Base-by-base conservation (phyloP, 2,113 vertebrate species). In the Illadopsis cleaveri region DNA sequence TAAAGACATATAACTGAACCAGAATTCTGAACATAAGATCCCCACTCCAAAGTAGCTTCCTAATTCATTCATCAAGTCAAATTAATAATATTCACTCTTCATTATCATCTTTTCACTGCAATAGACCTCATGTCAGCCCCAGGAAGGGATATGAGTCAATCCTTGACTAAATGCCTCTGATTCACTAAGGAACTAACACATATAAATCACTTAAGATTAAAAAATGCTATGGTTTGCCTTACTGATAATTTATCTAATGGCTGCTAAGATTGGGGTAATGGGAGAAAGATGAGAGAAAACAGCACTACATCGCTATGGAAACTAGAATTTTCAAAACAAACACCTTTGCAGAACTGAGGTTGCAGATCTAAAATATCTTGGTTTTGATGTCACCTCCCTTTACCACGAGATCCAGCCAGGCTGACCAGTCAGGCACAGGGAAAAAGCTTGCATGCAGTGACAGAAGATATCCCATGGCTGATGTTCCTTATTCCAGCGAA, bases 301-400 rank as follows among this genome's bases (percentile, higher is more conserved):
- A 91, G 95, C 71, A 95, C 93, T 94, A 82, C 94, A 97, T 97
- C 86, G 23, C 98, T 96, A 97, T 97, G 96, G 96, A 96, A 97
- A 98, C 97, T 56, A 61, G 92, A 93, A 90, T 95, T 95, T 97
- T 97, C 89, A 96, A 97, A 97, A 97, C 89, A 97, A 97, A 96
- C 95, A 93, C 91, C 97, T 96, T 92, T 93, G 80, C 79, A 87
- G 95, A 94, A 79, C 73, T 40, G 78, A 97, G 68, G 77, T 58
- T 86, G 93, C 56, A 62, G 56, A 95, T 77, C 73, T 85, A 91
- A 86, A 93, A 79, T 47, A 57, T 31, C 27, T 53, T 25, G 75
- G n/a, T 93, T 97, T 89, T 44, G 23, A 86, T 27, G 45, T 72
- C 53, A 53, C 38, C 61, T 82, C 93, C 90, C 92, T 95, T 95